These are phyloP conservation scores for Ictalurus punctatus DNA, from an alignment of 2,113 vertebrate genomes.

Conservation along the genomic window DNA sequence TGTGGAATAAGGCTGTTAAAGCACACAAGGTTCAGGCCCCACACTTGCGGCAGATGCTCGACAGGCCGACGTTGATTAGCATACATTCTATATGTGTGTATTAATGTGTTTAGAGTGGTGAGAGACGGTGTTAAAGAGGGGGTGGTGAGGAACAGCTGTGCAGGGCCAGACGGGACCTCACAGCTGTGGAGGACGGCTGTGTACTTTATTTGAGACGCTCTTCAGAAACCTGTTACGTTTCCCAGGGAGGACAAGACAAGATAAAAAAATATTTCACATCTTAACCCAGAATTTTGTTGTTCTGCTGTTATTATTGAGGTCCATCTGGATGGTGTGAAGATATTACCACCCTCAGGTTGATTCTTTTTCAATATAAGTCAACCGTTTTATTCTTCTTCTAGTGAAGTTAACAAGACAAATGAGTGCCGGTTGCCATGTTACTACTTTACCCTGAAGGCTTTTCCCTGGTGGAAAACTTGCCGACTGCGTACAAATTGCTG, in stretches of 20 bases:
- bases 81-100: neutral
- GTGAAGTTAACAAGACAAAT: neutral
- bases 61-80: neutral
- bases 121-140: slow-evolving; percentile 3
- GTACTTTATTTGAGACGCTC: neutral
- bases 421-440: neutral
- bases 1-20: neutral
- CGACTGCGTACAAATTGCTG: neutral
- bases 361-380: neutral
- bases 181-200: slow-evolving; percentile 48
- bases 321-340: neutral
- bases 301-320: neutral
- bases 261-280: slow-evolving; percentile 23
- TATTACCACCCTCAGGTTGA: neutral
- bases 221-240: neutral
- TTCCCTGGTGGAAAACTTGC: neutral
- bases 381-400: too few species aligned
- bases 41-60: too few species aligned
- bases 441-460: neutral
- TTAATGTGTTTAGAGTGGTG: slow-evolving; percentile 10
- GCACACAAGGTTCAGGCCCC: neutral
- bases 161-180: slow-evolving; percentile 25
- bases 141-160: slow-evolving; percentile 35
- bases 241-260: slow-evolving; percentile 28
- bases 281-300: neutral